Evolutionary conservation across 2,797 vertebrate species (phyloP).

Genomic region (Tarsius wallacei): DNA sequence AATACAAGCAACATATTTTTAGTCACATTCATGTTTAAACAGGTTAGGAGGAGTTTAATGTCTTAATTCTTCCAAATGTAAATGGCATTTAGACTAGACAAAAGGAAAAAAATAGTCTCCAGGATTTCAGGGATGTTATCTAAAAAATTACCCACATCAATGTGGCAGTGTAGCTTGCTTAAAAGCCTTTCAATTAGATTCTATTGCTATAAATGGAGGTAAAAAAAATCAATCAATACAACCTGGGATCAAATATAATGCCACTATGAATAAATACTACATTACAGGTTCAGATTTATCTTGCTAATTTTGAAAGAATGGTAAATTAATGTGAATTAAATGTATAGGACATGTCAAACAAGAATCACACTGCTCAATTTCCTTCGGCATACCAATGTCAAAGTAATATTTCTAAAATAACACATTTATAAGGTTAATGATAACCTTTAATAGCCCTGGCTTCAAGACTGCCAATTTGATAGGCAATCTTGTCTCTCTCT

Average conservation of each 20-base stretch:
- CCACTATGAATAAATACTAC: background rate
- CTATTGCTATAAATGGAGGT: background rate
- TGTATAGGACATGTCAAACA: background rate
- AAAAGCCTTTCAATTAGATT: slow-evolving; percentile 34
- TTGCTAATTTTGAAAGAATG: slow-evolving; percentile 6
- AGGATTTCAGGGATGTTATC: slow-evolving; percentile 51
- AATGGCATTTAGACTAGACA: slow-evolving; percentile 20
- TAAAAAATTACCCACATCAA: background rate
- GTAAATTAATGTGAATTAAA: background rate
- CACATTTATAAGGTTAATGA: background rate
- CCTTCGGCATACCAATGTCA: background rate
- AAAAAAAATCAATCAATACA: slow-evolving; percentile 1
- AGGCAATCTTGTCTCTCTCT: background rate
- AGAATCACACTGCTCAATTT: background rate
- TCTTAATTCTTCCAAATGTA: slow-evolving; percentile 32
- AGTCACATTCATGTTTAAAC: slow-evolving; percentile 43
- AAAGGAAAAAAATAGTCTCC: background rate
- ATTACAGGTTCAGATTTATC: background rate
- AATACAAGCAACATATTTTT: slow-evolving; percentile 39
- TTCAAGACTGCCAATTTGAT: background rate
- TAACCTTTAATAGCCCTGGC: background rate
- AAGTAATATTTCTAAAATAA: slow-evolving; percentile 27
- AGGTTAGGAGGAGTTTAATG: slow-evolving; percentile 7
- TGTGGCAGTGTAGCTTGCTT: background rate
- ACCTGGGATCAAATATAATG: background rate